Percentiles rank a stretch among this genome's conserved stretches.
phyloP scores from a whole-genome alignment of 2,113 vertebrate genomes.

The Phylloscopus trochiloides region DNA sequence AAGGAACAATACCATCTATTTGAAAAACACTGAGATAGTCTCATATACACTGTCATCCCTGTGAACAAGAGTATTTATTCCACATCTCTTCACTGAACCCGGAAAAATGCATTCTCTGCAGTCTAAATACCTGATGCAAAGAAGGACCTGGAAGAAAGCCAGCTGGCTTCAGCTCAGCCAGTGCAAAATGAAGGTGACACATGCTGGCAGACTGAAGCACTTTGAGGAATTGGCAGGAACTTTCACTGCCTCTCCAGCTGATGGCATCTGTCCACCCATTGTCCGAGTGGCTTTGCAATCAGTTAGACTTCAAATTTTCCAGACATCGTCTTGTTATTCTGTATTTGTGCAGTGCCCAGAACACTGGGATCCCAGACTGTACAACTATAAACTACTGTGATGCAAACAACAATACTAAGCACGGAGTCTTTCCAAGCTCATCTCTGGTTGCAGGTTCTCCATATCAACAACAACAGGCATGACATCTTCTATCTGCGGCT shows the following conservation, averaged over 20 bases:
- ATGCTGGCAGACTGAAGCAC: background rate
- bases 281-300: background rate
- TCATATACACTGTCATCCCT: background rate
- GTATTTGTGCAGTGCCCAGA: background rate
- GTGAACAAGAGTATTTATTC: background rate
- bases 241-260: background rate
- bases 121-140: background rate
- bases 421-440: background rate
- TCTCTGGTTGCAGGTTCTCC: background rate
- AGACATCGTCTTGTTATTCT: background rate
- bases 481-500: background rate
- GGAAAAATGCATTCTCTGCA: background rate
- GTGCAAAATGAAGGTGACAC: background rate
- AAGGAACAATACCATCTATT: background rate
- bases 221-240: constrained; percentile 31
- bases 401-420: background rate
- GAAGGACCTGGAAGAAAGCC: background rate
- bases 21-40: background rate
- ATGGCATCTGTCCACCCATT: constrained; percentile 15
- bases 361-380: background rate
- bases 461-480: background rate
- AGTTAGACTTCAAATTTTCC: background rate
- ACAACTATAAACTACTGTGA: background rate
- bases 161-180: constrained; percentile 2
- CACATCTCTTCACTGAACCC: background rate